phyloP scores from a whole-genome alignment of 2,888 invertebrate species.

The Sceliomorpha sp. region DNA sequence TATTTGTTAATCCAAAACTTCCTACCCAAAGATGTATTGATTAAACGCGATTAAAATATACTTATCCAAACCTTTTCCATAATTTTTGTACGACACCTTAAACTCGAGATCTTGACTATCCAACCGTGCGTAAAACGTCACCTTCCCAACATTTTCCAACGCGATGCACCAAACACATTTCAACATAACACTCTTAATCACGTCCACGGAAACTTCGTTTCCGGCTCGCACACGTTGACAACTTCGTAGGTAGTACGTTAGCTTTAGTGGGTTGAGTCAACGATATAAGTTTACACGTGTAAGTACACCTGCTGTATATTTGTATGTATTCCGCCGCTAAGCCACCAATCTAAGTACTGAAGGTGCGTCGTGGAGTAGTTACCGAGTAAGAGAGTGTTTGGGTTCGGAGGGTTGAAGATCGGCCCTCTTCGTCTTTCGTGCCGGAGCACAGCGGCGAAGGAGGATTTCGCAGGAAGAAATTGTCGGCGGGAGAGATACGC shows the following conservation, averaged over 20 bases:
- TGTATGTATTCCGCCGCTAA: slow-evolving; percentile 19
- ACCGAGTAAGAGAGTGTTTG: slow-evolving; percentile 57
- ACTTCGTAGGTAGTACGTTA: background rate
- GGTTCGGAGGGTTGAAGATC: slow-evolving; percentile 62
- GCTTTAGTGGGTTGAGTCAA: no score
- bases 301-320: slow-evolving; percentile 3
- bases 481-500: slow-evolving; percentile 31
- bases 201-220: no score
- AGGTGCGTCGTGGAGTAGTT: slow-evolving; percentile 32
- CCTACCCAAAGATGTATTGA: no score
- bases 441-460: slow-evolving; percentile 58
- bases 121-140: no score
- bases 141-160: no score
- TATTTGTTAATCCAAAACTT: no score
- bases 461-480: slow-evolving; percentile 63
- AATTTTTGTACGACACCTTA: no score
- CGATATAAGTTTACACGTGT: background rate
- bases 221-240: background rate
- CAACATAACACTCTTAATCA: no score
- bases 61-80: no score
- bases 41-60: no score
- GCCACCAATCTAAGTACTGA: slow-evolving; percentile 11
- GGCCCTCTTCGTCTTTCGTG: slow-evolving; percentile 61
- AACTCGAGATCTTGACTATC: no score
- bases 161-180: no score